phyloP scores from a whole-genome alignment of 2,797 vertebrate species.

The Pseudochaenichthys georgianus region DNA sequence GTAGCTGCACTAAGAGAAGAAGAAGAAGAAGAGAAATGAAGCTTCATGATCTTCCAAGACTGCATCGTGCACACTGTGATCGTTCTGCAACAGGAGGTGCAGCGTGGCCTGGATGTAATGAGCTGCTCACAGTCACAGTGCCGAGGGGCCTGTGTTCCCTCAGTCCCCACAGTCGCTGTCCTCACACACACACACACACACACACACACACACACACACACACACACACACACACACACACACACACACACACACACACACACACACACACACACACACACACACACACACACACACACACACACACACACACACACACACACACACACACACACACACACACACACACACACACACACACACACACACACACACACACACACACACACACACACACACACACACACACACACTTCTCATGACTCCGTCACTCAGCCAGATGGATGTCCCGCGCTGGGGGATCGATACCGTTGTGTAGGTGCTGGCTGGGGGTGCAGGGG shows the following conservation, averaged over 20 bases:
- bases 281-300: too few species aligned
- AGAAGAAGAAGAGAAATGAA: neutral
- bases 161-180: neutral
- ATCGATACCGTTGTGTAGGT: slow-evolving; percentile 30
- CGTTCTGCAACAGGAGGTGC: neutral
- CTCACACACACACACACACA: neutral
- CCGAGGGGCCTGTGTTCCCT: neutral
- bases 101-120: neutral
- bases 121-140: neutral
- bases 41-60: neutral
- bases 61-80: neutral
- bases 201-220: too few species aligned
- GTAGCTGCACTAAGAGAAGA: neutral
- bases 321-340: too few species aligned
- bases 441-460: neutral
- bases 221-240: neutral
- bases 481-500: slow-evolving; percentile 11
- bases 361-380: too few species aligned
- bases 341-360: too few species aligned
- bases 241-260: neutral
- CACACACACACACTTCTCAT: neutral
- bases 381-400: neutral
- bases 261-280: too few species aligned
- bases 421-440: slow-evolving; percentile 29
- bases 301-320: too few species aligned